Conservation (phyloP, 2,113 vertebrate species). For the Cinclus cinclus region DNA sequence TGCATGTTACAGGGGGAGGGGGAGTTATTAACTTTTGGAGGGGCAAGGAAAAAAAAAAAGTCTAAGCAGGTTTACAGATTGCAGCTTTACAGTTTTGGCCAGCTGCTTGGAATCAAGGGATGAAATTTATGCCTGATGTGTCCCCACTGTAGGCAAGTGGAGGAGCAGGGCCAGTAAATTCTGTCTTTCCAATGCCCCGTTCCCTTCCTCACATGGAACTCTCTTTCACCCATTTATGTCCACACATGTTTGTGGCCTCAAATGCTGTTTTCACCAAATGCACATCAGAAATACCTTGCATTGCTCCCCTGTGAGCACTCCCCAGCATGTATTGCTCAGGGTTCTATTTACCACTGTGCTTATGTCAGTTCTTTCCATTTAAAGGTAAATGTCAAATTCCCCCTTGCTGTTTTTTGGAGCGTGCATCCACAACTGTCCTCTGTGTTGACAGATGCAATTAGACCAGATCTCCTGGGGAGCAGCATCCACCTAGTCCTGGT, state of each 20-base stretch:
- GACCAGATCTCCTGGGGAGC: not conserved
- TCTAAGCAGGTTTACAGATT: not conserved
- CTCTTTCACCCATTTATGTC: not conserved
- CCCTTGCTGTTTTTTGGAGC: not conserved
- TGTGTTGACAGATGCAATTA: not conserved
- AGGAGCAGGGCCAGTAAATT: not conserved
- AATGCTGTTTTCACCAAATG: not conserved
- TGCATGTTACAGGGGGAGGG: not conserved
- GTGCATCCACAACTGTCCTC: not conserved
- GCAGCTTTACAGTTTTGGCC: conserved; percentile 38
- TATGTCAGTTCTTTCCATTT: not conserved
- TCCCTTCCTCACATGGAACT: not conserved
- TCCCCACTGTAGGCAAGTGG: not conserved
- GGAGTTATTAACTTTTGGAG: not conserved
- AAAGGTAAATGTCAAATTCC: not conserved
- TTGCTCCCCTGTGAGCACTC: not conserved
- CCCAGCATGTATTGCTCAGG: not conserved
- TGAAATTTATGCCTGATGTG: not conserved
- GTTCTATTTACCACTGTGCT: not conserved
- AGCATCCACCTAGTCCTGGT: not conserved
- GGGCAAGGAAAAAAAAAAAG: not conserved
- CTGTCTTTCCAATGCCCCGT: not conserved
- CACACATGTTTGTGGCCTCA: not conserved
- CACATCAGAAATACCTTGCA: not conserved
- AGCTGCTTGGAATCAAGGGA: conserved; percentile 14